These are phyloP conservation scores for Rhopalosiphum maidis DNA, from an alignment of 1,140 invertebrate genomes.

Conservation along the genomic window DNA sequence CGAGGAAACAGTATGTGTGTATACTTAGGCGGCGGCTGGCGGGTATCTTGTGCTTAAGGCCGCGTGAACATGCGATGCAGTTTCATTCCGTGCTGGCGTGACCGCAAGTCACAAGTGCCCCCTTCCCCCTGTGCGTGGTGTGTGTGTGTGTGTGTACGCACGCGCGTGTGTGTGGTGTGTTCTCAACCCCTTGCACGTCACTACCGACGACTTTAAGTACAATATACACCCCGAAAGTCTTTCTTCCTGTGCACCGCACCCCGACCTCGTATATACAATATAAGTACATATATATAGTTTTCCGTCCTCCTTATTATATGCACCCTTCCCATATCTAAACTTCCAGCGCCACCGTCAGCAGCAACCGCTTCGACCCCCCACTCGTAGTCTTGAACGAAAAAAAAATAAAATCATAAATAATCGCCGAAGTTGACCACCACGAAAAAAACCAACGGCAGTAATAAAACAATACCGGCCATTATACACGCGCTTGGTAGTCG, in stretches of 20 bases:
- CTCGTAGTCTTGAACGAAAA: not conserved
- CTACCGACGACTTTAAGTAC: not conserved
- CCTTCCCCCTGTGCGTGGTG: not conserved
- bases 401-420: conserved; percentile 27
- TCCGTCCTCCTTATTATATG: not conserved
- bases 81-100: conserved; percentile 31
- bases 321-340: not conserved
- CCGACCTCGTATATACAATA: too few relatives aligned
- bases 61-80: conserved; percentile 36
- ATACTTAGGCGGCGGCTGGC: not conserved
- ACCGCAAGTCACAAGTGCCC: conserved; percentile 7
- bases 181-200: not conserved
- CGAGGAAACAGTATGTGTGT: not conserved
- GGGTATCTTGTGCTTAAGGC: not conserved
- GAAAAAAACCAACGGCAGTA: not conserved
- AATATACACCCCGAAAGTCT: not conserved
- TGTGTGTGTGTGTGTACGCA: not conserved
- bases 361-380: not conserved
- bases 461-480: conserved; percentile 15
- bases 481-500: not conserved
- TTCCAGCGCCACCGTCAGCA: not conserved
- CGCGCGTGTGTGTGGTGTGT: not conserved
- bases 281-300: not conserved
- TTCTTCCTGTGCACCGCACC: not conserved
- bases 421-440: not conserved